These are phyloP conservation scores for Eupeodes corollae DNA, from an alignment of 1,140 invertebrate genomes.

Conservation along the genomic window DNA sequence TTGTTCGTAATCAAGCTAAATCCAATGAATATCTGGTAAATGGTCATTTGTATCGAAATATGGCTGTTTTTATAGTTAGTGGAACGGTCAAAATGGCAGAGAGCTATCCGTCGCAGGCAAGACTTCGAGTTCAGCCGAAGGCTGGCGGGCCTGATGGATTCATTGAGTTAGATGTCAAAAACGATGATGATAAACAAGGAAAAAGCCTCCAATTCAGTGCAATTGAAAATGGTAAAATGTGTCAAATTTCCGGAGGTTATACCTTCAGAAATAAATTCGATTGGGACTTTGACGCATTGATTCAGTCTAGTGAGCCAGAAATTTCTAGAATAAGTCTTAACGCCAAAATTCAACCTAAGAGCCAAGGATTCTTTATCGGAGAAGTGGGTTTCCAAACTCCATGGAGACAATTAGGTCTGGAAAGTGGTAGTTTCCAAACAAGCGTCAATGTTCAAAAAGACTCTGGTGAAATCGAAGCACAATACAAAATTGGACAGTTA, in stretches of 20 bases:
- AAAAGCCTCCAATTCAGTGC: constrained; percentile 26
- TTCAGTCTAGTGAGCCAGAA: constrained; percentile 27
- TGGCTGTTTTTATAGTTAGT: constrained; percentile 22
- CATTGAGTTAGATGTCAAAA: constrained; percentile 22
- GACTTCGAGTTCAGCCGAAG: constrained; percentile 20
- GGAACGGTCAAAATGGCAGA: constrained; percentile 19
- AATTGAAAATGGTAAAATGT: constrained; percentile 29
- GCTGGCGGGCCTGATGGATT: constrained; percentile 23
- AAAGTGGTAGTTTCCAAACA: constrained; percentile 21
- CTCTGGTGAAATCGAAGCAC: constrained; percentile 16
- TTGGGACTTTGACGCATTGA: constrained; percentile 25
- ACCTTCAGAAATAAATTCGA: constrained; percentile 12
- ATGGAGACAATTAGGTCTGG: constrained; percentile 27
- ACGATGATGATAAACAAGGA: constrained; percentile 13
- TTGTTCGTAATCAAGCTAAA: constrained; percentile 9
- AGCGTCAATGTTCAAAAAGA: constrained; percentile 11
- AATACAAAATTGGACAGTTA: constrained; percentile 22
- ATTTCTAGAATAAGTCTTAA: constrained; percentile 25
- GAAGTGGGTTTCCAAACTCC: constrained; percentile 26
- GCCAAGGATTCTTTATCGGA: constrained; percentile 10
- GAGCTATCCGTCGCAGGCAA: constrained; percentile 15
- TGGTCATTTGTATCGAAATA: constrained; percentile 27
- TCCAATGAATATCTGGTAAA: constrained; percentile 16
- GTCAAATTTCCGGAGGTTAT: constrained; percentile 29
- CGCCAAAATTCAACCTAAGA: constrained; percentile 14